Percentiles rank a stretch among this genome's conserved stretches.
These are phyloP conservation scores for Camelus bactrianus DNA, from an alignment of 2,113 vertebrate species.

Conservation along the genomic window DNA sequence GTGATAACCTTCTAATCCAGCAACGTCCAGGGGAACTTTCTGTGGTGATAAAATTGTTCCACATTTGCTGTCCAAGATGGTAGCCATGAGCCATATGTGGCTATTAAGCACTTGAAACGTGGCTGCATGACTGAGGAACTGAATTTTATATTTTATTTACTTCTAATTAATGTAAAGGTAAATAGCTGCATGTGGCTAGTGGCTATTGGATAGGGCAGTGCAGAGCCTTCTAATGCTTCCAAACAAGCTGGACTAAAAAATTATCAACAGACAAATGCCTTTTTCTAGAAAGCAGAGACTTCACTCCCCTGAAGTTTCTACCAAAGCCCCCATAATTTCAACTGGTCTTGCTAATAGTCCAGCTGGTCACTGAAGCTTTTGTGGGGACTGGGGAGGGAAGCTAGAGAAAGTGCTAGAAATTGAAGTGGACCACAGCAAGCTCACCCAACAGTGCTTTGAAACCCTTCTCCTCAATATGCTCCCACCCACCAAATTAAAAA, in stretches of 20 bases:
- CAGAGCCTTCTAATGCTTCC: not conserved
- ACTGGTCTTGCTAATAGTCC: too few species aligned
- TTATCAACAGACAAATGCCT: not conserved
- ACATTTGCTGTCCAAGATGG: not conserved
- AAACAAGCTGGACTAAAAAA: not conserved
- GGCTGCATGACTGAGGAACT: not conserved
- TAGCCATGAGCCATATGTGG: not conserved
- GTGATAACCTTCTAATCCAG: not conserved
- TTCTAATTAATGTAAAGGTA: not conserved
- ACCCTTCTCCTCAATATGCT: too few species aligned
- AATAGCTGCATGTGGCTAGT: not conserved
- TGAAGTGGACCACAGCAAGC: too few species aligned
- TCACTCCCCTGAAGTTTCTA: too few species aligned
- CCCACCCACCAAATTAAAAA: too few species aligned
- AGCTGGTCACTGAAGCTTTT: too few species aligned
- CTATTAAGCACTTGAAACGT: not conserved
- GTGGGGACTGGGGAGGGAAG: too few species aligned
- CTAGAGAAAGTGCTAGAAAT: too few species aligned
- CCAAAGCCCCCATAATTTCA: too few species aligned
- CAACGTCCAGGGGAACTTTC: not conserved
- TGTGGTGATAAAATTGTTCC: not conserved
- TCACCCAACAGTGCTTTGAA: too few species aligned
- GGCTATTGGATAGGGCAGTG: not conserved
- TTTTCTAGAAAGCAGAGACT: too few species aligned
- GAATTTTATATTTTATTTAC: not conserved